Base-by-base conservation (phyloP, 2,888 invertebrate species). In the Rhogogaster chlorosoma region DNA sequence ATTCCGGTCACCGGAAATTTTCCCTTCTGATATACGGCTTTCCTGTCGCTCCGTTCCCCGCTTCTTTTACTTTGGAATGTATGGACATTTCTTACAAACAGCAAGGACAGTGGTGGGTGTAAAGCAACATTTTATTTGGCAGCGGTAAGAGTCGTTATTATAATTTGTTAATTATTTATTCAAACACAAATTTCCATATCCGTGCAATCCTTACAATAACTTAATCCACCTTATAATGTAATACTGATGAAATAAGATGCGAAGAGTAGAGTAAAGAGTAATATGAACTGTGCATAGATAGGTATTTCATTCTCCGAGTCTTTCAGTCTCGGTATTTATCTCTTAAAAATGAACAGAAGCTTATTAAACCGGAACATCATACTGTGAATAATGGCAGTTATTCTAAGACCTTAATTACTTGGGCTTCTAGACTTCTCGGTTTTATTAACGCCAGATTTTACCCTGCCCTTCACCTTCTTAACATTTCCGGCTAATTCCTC, bases 1-100 rank as follows among this genome's bases (percentile, higher is more conserved):
- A 70, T 53, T 75, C 67, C 77, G 32, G 26, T 38, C n/a, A 75
- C 67, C 80, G 87, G 87, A 88, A 86, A 86, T 85, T 85, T 85
- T 73, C 84, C 7, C 29, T 29, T 22, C 26, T 71, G 57, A 64
- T 18, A 77, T 77, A 73, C 9, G 22, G 26, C 3, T n/a, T 42
- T n/a, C n/a, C 38, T 38, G 18, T 70, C 2, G 70, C 36, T 36
- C 70, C 67, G 29, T 10, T 29, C 6, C 29, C 29, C 32, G 10
- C 29, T 67, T 67, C 61, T 38, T 36, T 18, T n/a, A 15, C 70
- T 70, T 70, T 0, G 2, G 38, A 9, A 70, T 15, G 9, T 70
- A 32, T n/a, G 9, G 18, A 15, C 70, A 1, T 9, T 18, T 38
- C 15, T 18, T 36, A 70, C 36, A n/a, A n/a, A n/a, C n/a, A n/a